Base-by-base conservation (phyloP, 2,113 vertebrate genomes). In the Sinocyclocheilus anophthalmus region DNA sequence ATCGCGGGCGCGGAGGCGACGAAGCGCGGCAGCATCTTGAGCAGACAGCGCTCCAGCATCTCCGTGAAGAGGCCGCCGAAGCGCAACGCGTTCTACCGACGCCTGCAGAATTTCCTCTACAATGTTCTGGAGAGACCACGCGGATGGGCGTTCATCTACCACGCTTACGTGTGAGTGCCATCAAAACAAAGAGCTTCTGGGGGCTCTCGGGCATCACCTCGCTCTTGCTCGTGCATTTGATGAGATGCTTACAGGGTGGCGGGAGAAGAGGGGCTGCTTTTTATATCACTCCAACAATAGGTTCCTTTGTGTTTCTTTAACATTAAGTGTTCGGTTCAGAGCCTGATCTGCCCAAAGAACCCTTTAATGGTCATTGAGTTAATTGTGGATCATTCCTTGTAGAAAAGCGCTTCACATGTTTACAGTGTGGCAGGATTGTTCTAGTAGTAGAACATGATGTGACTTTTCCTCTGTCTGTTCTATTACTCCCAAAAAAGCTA, bases 61-160 rank as follows among this genome's bases (percentile, higher is more conserved):
- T 91, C 94, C 8, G 95, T 94, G 13, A 94, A 94, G 85, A 96
- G 95, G 90, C 96, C 96, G 84, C 96, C 96, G 33, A 97, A 96
- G 87, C 93, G 96, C 90, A 96, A 96, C 90, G 96, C 96, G 85
- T 95, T 96, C 85, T 97, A 97, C 93, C 94, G 96, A 94, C 95
- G 94, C 89, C 94, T 96, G 92, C 96, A 97, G 93, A 97, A 97
- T 95, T 96, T 96, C 90, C 96, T 97, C 55, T 97, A 97, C 95
- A 97, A 97, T 92, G 96, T 96, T 86, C 91, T 97, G 93, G 96
- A 97, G 93, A 94, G 96, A 94, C 96, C 96, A 83, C 94, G 96
- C 63, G 96, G 96, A 88, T 48, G 45, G 45, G 45, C 45, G 45
- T 48, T 48, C 45, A 48, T 48, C 45, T 48, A 48, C 45, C 45